Base-by-base conservation (phyloP, 1,140 invertebrate genomes). In the Branchinecta lindahli region DNA sequence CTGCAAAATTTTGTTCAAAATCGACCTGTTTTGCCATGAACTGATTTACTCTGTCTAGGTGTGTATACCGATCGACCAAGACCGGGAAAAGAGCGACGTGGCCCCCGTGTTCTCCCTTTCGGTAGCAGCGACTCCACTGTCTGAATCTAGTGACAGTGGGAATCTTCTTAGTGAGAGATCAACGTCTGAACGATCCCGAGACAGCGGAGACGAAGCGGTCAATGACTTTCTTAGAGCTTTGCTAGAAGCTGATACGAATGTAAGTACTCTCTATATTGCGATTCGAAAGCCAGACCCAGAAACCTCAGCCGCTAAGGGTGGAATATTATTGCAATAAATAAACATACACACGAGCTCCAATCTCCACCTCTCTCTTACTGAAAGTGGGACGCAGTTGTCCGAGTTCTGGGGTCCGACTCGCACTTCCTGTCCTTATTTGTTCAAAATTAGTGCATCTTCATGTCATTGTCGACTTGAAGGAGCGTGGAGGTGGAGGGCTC, bases 171-270 rank as follows among this genome's bases (percentile, higher is more conserved):
- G 33, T 5, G 33, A 33, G 33, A 33, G 33, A 33, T 33, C 33
- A 33, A 4, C 52, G 18, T 61, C 52, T 61, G 18, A 12, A 15
- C 18, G 52, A 15, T 15, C 12, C 52, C 2, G 18, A 4, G 52
- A 61, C 18, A 61, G 18, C 12, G 12, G 12, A 20, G 45, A 47
- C 18, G 15, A 52, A 46, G 12, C 52, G 2, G 52, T 61, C 12
- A 15, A 15, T 61, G 52, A 61, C 12, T 74, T 73, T 70, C 46
- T 72, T 33, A 46, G 68, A 45, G 67, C 15, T 44, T 74, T 72
- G 45, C 66, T 74, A 10, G 9, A 67, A 12, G 69, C 70, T 45
- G 70, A 73, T 66, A 68, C 69, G 21, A 72, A 71, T 20, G 72
- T 74, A 68, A 72, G 68, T 45, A 18, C 18, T 5, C 33, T 33